Conservation (phyloP, 2,113 vertebrate genomes). For the Clarias batrachus region DNA sequence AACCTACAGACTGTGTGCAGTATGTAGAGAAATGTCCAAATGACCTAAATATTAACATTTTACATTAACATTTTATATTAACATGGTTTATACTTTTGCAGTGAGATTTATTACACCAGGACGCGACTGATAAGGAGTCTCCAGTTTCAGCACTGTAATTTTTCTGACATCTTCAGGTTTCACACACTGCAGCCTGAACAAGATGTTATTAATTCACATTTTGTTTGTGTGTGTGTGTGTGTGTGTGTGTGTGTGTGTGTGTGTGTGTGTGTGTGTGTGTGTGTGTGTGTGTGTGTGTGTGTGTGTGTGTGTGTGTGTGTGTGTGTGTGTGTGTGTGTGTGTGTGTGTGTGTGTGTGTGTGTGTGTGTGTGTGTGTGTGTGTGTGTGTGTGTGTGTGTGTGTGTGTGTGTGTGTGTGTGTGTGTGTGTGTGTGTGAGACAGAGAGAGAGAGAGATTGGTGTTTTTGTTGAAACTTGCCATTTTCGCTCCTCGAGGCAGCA, state of each 20-base stretch:
- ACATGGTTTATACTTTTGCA: background rate
- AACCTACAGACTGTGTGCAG: background rate
- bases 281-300: background rate
- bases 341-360: background rate
- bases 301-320: constrained; percentile 7
- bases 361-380: constrained; percentile 3
- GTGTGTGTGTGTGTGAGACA: constrained; percentile 44
- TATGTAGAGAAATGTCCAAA: background rate
- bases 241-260: constrained; percentile 1
- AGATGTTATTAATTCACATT: no score
- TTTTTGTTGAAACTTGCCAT: constrained; percentile 73
- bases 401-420: constrained; percentile 7
- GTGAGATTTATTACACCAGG: background rate
- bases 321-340: background rate
- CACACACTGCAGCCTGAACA: background rate
- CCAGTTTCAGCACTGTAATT: background rate
- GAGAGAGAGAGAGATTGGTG: constrained; percentile 61
- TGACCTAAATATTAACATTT: background rate
- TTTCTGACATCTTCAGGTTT: background rate
- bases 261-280: background rate
- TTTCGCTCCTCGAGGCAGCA: constrained; percentile 58
- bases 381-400: background rate
- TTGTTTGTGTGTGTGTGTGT: background rate
- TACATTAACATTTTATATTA: background rate
- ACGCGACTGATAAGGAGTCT: background rate